These are phyloP conservation scores for Sylvietta virens DNA, from an alignment of 2,113 vertebrate genomes.

Conservation along the genomic window DNA sequence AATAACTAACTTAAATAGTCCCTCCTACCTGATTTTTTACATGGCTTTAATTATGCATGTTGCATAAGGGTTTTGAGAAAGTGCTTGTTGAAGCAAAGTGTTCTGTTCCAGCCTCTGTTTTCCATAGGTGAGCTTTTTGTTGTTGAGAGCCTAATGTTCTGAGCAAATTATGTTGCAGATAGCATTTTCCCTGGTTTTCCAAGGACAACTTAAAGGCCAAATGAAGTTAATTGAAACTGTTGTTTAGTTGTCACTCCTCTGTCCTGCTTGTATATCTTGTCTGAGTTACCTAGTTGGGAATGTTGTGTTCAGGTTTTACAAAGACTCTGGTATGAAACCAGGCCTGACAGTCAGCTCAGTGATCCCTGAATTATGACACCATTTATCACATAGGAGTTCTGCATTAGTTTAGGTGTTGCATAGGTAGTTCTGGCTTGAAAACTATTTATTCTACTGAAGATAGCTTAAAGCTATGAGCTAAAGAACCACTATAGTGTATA, in stretches of 20 bases:
- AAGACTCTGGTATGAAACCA: background rate
- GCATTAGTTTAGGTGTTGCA: background rate
- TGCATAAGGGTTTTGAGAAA: background rate
- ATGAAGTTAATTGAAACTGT: background rate
- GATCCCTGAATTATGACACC: background rate
- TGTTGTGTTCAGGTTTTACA: background rate
- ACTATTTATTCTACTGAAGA: background rate
- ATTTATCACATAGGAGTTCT: background rate
- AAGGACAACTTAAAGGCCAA: background rate
- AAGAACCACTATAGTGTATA: background rate
- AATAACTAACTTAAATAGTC: background rate
- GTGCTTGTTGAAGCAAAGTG: background rate
- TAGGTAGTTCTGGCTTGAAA: background rate
- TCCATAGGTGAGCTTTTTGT: background rate
- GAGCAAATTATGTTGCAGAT: background rate
- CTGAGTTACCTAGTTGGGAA: background rate
- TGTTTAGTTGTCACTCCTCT: background rate
- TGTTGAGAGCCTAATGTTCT: background rate
- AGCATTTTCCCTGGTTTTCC: background rate
- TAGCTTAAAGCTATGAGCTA: background rate
- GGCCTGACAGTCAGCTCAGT: background rate
- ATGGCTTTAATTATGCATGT: background rate
- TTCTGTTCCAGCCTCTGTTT: background rate
- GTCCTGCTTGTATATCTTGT: background rate
- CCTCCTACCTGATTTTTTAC: slow-evolving; percentile 13